phyloP scores from a whole-genome alignment of 2,113 vertebrate species.

The Oostethus manadensis region DNA sequence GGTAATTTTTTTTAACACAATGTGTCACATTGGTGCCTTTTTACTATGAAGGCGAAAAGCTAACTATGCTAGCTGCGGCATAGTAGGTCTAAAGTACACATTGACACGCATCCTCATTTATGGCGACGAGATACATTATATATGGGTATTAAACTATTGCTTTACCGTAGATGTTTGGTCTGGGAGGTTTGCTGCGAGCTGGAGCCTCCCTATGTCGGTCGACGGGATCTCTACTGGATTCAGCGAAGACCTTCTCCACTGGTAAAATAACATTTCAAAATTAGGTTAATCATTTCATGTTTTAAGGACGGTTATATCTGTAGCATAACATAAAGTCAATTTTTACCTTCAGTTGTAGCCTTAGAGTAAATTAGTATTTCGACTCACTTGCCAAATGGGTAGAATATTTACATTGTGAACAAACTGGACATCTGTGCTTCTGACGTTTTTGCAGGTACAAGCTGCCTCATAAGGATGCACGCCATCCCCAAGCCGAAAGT shows the following conservation, averaged over 20 bases:
- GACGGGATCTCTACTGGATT: constrained; percentile 37
- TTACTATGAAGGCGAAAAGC: not conserved
- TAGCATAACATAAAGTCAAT: not conserved
- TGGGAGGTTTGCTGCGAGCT: constrained; percentile 49
- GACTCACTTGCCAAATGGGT: not conserved
- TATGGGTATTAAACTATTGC: not conserved
- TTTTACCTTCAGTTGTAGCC: not conserved
- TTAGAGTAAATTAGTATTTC: too few relatives aligned
- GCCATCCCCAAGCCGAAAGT: constrained; percentile 66
- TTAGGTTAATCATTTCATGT: too few relatives aligned
- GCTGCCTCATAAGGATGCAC: constrained; percentile 62
- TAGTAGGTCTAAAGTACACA: constrained; percentile 6
- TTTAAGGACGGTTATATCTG: too few relatives aligned
- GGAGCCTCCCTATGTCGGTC: constrained; percentile 50
- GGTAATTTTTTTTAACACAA: constrained; percentile 18
- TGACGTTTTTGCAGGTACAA: constrained; percentile 47
- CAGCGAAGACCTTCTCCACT: constrained; percentile 48
- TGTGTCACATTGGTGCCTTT: not conserved
- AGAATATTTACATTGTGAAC: not conserved
- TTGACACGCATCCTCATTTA: too few relatives aligned
- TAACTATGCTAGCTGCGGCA: constrained; percentile 19
- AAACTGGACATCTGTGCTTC: too few relatives aligned
- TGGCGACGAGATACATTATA: too few relatives aligned
- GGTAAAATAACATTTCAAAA: constrained; percentile 25
- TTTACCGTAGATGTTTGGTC: constrained; percentile 40